Base-by-base conservation (phyloP, 1,140 invertebrate species). In the Nymphalis io region DNA sequence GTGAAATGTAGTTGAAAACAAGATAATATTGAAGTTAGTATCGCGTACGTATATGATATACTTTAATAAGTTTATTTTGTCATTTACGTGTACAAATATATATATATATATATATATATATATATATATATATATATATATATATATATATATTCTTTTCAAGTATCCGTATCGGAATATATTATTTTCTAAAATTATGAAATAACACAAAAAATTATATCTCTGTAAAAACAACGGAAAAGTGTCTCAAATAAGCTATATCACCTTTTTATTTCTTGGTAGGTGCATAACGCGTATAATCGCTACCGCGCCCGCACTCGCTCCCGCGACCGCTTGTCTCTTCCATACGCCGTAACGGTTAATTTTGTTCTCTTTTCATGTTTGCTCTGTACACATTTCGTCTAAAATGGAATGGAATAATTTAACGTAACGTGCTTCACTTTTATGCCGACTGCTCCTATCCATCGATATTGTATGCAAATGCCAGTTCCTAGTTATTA, bases 291-390 rank as follows among this genome's bases (percentile, higher is more conserved):
- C n/a, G n/a, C n/a, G 27, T 33, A 51, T 23, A 20, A 51, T 51
- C 48, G 48, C 48, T 8, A 11, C 20, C 12, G 16, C 12, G 0
- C 12, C 16, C 10, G 18, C 20, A 11, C 20, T n/a, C 51, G 51
- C 51, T 5, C 11, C 42, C 80, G 83, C 81, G 38, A 0, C 23
- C 78, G 76, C 78, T 63, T 48, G 38, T 76, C 38, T 0, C 76
- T 81, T 73, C 68, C 39, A 58, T 64, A 46, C 59, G 33, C 68
- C 60, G 73, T 83, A 84, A 85, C 80, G 80, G 82, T 85, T 87
- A 85, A 89, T 88, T 89, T 88, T 82, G 81, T 85, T 88, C 85
- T 85, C 83, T 89, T 89, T 89, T 87, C 83, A 88, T 87, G 85
- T 89, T 89, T 87, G 84, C 83, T 89, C 83, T 84, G 85, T 88